Evolutionary conservation across 2,888 invertebrate species (phyloP).

Genomic region (Dryomyza anilis): DNA sequence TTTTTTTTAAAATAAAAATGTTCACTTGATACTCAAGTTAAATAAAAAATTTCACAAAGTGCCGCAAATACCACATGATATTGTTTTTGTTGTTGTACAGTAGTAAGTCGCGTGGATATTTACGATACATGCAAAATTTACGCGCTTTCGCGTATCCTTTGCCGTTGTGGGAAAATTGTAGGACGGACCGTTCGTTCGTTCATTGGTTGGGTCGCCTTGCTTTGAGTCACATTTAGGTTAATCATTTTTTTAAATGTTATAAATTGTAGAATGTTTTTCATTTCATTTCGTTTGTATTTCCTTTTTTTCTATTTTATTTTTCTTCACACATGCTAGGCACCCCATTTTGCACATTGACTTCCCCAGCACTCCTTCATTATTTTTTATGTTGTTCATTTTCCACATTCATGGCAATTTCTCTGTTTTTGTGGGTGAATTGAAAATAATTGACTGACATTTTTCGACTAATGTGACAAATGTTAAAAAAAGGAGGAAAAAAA

Average conservation of each 20-base stretch:
- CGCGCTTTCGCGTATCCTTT: too few relatives aligned
- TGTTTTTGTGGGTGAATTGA: not conserved
- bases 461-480: too few relatives aligned
- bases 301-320: too few relatives aligned
- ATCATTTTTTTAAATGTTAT: slow-evolving; percentile 11
- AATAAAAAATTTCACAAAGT: slow-evolving; percentile 12
- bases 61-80: not conserved
- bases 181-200: too few relatives aligned
- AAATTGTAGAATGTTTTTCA: slow-evolving; percentile 14
- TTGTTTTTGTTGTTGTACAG: not conserved
- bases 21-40: slow-evolving; percentile 7
- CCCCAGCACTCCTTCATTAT: not conserved
- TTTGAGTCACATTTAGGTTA: slow-evolving; percentile 12
- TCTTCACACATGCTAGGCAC: too few relatives aligned
- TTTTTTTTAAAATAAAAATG: too few relatives aligned
- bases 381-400: not conserved
- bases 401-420: not conserved
- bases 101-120: not conserved
- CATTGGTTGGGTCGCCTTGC: not conserved
- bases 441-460: not conserved
- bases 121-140: not conserved
- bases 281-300: too few relatives aligned
- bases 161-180: too few relatives aligned
- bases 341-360: too few relatives aligned
- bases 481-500: too few relatives aligned